A percentile compares a stretch with the other conserved stretches of the same genome.
These are phyloP conservation scores for Elachura formosa DNA, from an alignment of 2,113 vertebrate genomes.

Conservation along the genomic window DNA sequence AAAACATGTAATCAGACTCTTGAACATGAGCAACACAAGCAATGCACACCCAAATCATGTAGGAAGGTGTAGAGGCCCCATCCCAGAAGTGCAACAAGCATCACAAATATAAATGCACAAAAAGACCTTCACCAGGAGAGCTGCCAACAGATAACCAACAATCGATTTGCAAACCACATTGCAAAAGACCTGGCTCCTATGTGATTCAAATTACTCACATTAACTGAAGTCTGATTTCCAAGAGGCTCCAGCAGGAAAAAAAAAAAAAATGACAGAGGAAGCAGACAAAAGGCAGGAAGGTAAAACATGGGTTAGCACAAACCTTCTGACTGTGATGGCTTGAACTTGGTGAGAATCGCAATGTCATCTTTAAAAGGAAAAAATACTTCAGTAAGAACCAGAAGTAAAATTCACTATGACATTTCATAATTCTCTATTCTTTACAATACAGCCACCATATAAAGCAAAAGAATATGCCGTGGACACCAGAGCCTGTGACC, in stretches of 20 bases:
- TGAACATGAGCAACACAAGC: not conserved
- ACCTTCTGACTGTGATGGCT: slow-evolving; percentile 43
- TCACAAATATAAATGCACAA: not conserved
- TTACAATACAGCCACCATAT: not conserved
- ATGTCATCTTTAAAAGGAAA: slow-evolving; percentile 64
- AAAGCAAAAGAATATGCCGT: not conserved
- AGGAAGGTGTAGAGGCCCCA: not conserved
- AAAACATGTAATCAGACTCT: not conserved
- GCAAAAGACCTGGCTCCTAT: not conserved
- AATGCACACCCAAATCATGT: rapidly evolving
- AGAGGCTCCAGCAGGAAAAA: not conserved
- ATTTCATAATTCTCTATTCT: not conserved
- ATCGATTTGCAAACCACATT: not conserved
- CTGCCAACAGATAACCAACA: not conserved
- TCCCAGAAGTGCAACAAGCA: not conserved
- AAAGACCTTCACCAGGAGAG: not conserved
- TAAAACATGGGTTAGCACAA: not conserved
- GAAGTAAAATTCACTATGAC: not conserved
- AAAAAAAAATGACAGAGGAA: not conserved
- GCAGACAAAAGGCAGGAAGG: not conserved
- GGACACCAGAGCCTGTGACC: not conserved
- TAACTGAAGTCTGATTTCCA: not conserved
- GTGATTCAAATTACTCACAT: not conserved
- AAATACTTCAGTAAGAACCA: slow-evolving; percentile 44
- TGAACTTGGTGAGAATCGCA: slow-evolving; percentile 56